Conservation (phyloP, 1,140 invertebrate species). For the Dryas iulia region DNA sequence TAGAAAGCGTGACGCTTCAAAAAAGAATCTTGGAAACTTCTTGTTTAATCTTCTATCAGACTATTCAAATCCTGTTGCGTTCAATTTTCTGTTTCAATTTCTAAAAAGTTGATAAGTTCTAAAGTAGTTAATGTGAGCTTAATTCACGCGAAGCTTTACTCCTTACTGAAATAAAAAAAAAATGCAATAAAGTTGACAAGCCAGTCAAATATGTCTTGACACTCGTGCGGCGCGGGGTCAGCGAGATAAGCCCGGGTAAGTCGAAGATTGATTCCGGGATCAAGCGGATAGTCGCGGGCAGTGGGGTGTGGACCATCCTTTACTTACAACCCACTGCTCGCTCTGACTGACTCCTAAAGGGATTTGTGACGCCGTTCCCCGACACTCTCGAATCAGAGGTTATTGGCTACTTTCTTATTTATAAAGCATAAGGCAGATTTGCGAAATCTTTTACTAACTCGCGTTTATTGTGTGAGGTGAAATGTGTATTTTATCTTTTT, state of each 20-base stretch:
- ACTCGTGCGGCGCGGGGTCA: conserved; percentile 61
- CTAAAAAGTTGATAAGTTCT: no score
- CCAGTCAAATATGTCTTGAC: conserved; percentile 61
- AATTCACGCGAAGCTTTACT: not conserved
- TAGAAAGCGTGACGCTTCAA: no score
- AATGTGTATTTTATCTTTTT: conserved; percentile 10
- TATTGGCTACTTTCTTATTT: conserved; percentile 23
- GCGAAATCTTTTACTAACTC: not conserved
- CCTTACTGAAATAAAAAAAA: conserved; percentile 15
- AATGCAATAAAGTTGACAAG: conserved; percentile 50
- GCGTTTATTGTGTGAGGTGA: not conserved
- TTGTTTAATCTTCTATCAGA: no score
- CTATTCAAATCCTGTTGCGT: not conserved
- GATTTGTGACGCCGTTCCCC: conserved; percentile 50
- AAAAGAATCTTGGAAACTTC: no score
- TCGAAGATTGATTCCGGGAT: conserved; percentile 76
- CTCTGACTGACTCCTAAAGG: conserved; percentile 60
- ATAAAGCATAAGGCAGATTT: conserved; percentile 4
- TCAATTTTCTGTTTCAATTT: no score
- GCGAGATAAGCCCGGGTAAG: conserved; percentile 68
- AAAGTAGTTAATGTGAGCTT: no score
- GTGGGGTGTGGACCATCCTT: conserved; percentile 67
- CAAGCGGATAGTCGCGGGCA: conserved; percentile 56
- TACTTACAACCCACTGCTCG: conserved; percentile 65
- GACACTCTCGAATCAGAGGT: conserved; percentile 44